Evolutionary conservation across 2,888 invertebrate species (phyloP).

Genomic region (Drosophila helvetica): DNA sequence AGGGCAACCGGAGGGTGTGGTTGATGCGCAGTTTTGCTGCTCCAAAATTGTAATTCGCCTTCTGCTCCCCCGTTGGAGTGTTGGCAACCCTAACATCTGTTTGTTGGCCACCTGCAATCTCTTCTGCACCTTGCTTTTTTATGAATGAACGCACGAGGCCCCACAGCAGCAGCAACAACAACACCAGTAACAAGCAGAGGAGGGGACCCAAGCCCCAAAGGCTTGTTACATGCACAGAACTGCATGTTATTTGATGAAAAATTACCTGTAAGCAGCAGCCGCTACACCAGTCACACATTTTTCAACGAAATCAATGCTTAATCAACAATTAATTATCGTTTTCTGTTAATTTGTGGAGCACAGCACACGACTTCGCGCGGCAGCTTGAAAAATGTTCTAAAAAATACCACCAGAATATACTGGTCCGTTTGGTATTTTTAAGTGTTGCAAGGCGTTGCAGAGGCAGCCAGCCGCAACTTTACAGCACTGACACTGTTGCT

Average conservation of each 20-base stretch:
- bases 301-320: neutral
- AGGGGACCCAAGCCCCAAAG: neutral
- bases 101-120: constrained; percentile 29
- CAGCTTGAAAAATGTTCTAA: constrained; percentile 27
- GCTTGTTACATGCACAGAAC: constrained; percentile 2
- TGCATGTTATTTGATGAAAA: neutral
- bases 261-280: neutral
- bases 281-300: neutral
- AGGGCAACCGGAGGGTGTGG: constrained; percentile 79
- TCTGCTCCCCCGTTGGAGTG: constrained; percentile 11
- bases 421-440: constrained; percentile 7
- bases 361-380: constrained; percentile 12
- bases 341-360: neutral
- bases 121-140: constrained; percentile 60
- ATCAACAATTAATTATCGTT: neutral
- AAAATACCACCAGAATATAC: constrained; percentile 31
- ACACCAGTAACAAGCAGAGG: constrained; percentile 11
- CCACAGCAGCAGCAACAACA: constrained; percentile 17
- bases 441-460: constrained; percentile 32
- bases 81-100: constrained; percentile 34
- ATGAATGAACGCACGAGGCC: constrained; percentile 64
- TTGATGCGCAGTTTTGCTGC: constrained; percentile 27
- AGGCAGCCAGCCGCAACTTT: neutral
- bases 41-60: neutral
- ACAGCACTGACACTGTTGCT: neutral